These are phyloP conservation scores for Ammospiza maritima DNA, from an alignment of 2,797 vertebrate species.

Conservation along the genomic window DNA sequence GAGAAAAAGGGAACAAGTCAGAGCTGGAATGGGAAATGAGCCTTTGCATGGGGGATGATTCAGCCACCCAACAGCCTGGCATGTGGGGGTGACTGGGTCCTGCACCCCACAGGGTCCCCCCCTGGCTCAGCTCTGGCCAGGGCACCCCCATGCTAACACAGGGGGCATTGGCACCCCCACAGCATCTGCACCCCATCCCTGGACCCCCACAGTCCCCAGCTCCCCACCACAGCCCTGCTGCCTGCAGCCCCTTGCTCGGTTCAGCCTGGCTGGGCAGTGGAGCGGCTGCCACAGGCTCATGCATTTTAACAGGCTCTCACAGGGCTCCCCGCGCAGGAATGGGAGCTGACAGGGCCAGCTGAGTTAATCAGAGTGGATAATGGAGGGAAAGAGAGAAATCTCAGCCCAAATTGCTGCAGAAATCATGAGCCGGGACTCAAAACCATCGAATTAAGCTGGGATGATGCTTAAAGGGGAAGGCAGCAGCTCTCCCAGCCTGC, in stretches of 20 bases:
- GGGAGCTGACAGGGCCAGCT: slow-evolving; percentile 77
- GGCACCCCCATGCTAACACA: neutral
- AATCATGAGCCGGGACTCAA: slow-evolving; percentile 69
- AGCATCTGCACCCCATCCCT: accelerated
- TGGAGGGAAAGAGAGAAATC: slow-evolving; percentile 77
- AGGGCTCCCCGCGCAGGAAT: slow-evolving; percentile 19
- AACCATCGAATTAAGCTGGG: slow-evolving; percentile 58
- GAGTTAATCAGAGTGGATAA: slow-evolving; percentile 81
- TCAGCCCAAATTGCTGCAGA: slow-evolving; percentile 72
- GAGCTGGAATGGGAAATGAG: slow-evolving; percentile 72
- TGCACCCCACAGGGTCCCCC: neutral
- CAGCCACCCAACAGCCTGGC: neutral
- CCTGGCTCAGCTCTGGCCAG: accelerated
- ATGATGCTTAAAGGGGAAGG: slow-evolving; percentile 56
- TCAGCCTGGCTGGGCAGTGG: slow-evolving; percentile 7
- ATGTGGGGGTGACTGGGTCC: neutral
- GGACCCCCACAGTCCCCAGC: neutral
- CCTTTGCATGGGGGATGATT: neutral
- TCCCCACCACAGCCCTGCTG: accelerated
- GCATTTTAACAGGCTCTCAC: slow-evolving; percentile 74
- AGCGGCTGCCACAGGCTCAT: slow-evolving; percentile 48
- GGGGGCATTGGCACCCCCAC: neutral
- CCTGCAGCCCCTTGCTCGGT: neutral
- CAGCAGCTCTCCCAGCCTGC: neutral
- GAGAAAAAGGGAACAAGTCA: slow-evolving; percentile 63